phyloP scores from a whole-genome alignment of 2,888 invertebrate genomes.

The Cybosia mesomella region DNA sequence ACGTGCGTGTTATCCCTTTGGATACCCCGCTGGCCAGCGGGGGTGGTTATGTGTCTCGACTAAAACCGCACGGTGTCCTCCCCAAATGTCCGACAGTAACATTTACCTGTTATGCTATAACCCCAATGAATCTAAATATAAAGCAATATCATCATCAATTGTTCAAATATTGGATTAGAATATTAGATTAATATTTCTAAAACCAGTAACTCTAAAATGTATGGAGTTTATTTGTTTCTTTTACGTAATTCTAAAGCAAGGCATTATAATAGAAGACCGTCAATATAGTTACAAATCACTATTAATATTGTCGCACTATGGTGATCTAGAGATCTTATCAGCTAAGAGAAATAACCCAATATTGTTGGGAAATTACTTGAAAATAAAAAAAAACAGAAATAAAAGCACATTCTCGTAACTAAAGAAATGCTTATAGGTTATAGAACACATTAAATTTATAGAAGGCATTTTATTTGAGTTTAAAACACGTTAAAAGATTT shows the following conservation, averaged over 20 bases:
- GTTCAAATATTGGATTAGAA: neutral
- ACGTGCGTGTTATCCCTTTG: too few species aligned
- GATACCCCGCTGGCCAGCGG: too few species aligned
- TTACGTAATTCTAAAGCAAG: slow-evolving; percentile 37
- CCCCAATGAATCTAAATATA: neutral
- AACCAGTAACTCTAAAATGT: slow-evolving; percentile 18
- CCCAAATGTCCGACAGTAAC: too few species aligned
- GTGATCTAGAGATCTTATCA: slow-evolving; percentile 44
- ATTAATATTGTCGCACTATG: slow-evolving; percentile 33
- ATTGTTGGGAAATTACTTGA: slow-evolving; percentile 35
- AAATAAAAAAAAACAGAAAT: slow-evolving; percentile 31
- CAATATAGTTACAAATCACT: slow-evolving; percentile 24
- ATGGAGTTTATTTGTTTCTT: slow-evolving; percentile 35
- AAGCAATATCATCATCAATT: neutral
- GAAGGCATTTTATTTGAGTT: slow-evolving; percentile 59
- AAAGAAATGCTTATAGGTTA: slow-evolving; percentile 36
- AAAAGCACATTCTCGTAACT: slow-evolving; percentile 28
- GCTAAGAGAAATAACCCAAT: slow-evolving; percentile 39
- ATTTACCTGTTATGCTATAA: too few species aligned
- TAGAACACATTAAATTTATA: slow-evolving; percentile 51
- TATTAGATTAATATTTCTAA: slow-evolving; percentile 1
- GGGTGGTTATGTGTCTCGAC: too few species aligned
- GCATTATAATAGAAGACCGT: slow-evolving; percentile 31
- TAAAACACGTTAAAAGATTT: slow-evolving; percentile 63
- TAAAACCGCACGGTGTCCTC: too few species aligned